Conservation (phyloP, 2,888 invertebrate species). For the Diaprepes abbreviatus region DNA sequence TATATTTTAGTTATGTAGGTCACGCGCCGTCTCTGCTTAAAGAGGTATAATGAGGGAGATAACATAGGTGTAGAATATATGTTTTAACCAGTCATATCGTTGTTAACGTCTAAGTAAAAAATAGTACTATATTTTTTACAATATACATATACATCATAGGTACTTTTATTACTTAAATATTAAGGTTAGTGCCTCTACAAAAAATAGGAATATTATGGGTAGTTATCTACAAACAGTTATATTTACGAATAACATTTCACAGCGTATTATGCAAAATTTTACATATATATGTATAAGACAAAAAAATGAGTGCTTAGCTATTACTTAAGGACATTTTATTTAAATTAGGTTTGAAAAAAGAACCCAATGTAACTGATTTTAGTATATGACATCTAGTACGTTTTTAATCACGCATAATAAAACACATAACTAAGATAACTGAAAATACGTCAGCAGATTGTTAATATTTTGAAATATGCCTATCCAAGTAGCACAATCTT, state of each 20-base stretch:
- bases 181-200: slow-evolving; percentile 32
- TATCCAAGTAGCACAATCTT: no score
- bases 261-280: slow-evolving; percentile 18
- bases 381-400: no score
- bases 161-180: slow-evolving; percentile 14
- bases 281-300: neutral
- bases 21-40: no score
- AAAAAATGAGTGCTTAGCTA: neutral
- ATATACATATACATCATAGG: slow-evolving; percentile 38
- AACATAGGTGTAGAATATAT: slow-evolving; percentile 15
- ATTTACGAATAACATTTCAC: slow-evolving; percentile 31
- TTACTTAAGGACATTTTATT: neutral
- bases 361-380: no score
- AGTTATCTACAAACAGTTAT: slow-evolving; percentile 24
- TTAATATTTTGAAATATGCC: no score
- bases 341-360: no score
- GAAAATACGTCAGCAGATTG: no score
- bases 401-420: no score
- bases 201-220: slow-evolving; percentile 35
- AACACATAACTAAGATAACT: no score
- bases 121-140: slow-evolving; percentile 43
- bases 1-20: no score
- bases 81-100: slow-evolving; percentile 33
- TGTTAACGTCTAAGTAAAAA: slow-evolving; percentile 41
- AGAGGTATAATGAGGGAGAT: neutral